phyloP scores from a whole-genome alignment of 1,140 invertebrate species.

The Zaprionus capensis region DNA sequence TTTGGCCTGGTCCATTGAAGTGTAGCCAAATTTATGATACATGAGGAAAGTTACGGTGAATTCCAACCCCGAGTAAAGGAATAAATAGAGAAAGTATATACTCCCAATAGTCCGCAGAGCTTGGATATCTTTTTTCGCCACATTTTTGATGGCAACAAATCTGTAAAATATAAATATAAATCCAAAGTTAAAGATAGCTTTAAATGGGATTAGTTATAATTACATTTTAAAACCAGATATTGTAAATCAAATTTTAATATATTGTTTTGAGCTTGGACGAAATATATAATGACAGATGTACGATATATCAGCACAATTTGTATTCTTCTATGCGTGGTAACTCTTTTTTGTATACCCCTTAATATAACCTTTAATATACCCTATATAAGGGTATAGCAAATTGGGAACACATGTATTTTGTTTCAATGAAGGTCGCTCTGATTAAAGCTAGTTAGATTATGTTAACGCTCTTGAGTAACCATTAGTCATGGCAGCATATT shows the following conservation, averaged over 20 bases:
- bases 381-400: no score
- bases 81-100: constrained; percentile 97
- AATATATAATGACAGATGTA: no score
- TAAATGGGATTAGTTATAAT: neutral
- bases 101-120: constrained; percentile 90
- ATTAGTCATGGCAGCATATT: constrained; percentile 2
- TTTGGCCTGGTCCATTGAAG: constrained; percentile 97
- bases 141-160: constrained; percentile 87
- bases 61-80: constrained; percentile 98
- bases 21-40: constrained; percentile 95
- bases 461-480: neutral
- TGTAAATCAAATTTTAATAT: no score
- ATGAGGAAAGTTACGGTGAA: constrained; percentile 99
- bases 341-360: no score
- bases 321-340: no score
- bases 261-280: no score
- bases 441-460: neutral
- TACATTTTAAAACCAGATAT: no score
- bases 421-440: neutral
- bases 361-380: no score
- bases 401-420: neutral
- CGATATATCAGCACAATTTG: no score
- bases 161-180: constrained; percentile 82
- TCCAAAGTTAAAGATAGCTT: neutral
- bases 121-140: constrained; percentile 86